Conservation (phyloP, 2,113 vertebrate genomes). For the Lepus timidus region DNA sequence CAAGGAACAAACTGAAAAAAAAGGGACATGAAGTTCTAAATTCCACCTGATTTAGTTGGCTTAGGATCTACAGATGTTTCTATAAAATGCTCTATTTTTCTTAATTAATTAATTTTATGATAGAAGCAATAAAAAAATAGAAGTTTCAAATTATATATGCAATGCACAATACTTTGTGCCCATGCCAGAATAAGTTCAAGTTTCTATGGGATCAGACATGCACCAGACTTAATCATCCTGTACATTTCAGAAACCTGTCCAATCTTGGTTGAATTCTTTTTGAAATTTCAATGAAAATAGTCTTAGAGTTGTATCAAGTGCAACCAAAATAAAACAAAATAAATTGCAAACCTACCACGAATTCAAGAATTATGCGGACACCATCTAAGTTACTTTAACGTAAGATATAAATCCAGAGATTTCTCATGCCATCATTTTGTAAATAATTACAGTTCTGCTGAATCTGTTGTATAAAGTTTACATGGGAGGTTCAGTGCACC, state of each 20-base stretch:
- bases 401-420: constrained; percentile 94
- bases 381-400: constrained; percentile 90
- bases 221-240: neutral
- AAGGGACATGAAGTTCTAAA: constrained; percentile 62
- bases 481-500: constrained; percentile 99
- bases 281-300: constrained; percentile 76
- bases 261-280: constrained; percentile 39
- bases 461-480: constrained; percentile 99
- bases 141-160: neutral
- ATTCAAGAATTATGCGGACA: constrained; percentile 87
- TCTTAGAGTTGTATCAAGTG: constrained; percentile 79
- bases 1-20: constrained; percentile 47
- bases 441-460: constrained; percentile 99
- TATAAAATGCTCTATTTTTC: constrained; percentile 34
- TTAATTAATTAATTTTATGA: constrained; percentile 33
- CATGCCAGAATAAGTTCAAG: neutral
- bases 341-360: constrained; percentile 86
- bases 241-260: constrained; percentile 68
- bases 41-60: constrained; percentile 77
- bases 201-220: neutral
- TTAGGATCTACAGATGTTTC: constrained; percentile 46
- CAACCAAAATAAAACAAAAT: constrained; percentile 85
- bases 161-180: neutral
- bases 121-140: neutral
- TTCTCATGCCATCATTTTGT: constrained; percentile 96